A percentile compares a stretch with the other conserved stretches of the same genome.
These are phyloP conservation scores for Bucco capensis DNA, from an alignment of 2,113 vertebrate species.

Conservation along the genomic window DNA sequence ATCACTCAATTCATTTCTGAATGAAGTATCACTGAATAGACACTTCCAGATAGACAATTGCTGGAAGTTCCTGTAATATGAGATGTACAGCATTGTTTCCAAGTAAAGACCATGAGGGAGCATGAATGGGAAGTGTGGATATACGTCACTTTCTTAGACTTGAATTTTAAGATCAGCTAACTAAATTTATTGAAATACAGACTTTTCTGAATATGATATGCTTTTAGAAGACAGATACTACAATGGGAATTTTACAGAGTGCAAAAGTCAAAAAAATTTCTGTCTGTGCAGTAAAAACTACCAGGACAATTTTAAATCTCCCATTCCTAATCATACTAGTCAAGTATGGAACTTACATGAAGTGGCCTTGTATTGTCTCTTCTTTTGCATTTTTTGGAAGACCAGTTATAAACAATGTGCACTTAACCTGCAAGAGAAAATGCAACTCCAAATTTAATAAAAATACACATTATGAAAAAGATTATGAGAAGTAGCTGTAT, in stretches of 20 bases:
- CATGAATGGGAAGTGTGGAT: not conserved
- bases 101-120: not conserved
- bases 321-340: not conserved
- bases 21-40: not conserved
- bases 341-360: constrained; percentile 73
- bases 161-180: not conserved
- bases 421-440: constrained; percentile 76
- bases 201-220: not conserved
- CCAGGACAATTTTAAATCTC: not conserved
- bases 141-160: not conserved
- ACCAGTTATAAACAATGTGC: constrained; percentile 84
- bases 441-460: not conserved
- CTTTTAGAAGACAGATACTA: not conserved
- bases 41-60: not conserved
- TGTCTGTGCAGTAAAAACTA: not conserved
- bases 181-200: not conserved
- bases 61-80: not conserved
- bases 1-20: not conserved
- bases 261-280: not conserved
- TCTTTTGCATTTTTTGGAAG: constrained; percentile 77
- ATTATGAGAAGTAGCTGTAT: not conserved
- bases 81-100: not conserved
- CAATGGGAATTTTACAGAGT: not conserved
- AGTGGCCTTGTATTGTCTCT: constrained; percentile 80
- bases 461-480: not conserved